These are phyloP conservation scores for Adineta ricciae DNA, from an alignment of 2,888 invertebrate genomes.

Conservation along the genomic window DNA sequence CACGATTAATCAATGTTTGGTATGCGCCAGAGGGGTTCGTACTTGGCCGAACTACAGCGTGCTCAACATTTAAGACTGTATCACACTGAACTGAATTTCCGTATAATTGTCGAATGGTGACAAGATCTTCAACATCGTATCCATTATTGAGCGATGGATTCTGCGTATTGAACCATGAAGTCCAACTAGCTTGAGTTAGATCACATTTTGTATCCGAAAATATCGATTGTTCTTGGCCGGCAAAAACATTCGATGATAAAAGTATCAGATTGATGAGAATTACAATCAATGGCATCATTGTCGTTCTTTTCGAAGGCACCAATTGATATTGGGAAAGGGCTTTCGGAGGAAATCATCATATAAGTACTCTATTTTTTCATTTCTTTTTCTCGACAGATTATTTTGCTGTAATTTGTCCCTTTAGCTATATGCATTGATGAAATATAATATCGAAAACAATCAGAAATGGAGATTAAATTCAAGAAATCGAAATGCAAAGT, in stretches of 20 bases:
- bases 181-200: not conserved
- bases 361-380: not conserved
- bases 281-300: not conserved
- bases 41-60: not conserved
- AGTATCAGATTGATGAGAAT: not conserved
- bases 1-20: not conserved
- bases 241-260: not conserved
- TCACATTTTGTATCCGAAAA: not conserved
- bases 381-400: not conserved
- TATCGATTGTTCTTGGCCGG: not conserved
- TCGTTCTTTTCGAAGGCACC: not conserved
- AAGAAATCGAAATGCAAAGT: not conserved
- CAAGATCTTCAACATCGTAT: not conserved
- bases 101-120: not conserved
- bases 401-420: not conserved
- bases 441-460: not conserved
- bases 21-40: not conserved
- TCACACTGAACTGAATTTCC: not conserved
- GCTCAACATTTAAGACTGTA: not conserved
- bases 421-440: not conserved
- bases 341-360: not conserved
- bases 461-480: not conserved
- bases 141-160: not conserved
- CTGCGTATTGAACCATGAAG: not conserved
- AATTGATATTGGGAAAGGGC: not conserved